Conservation (phyloP, 2,113 vertebrate species). For the Aptenodytes forsteri region DNA sequence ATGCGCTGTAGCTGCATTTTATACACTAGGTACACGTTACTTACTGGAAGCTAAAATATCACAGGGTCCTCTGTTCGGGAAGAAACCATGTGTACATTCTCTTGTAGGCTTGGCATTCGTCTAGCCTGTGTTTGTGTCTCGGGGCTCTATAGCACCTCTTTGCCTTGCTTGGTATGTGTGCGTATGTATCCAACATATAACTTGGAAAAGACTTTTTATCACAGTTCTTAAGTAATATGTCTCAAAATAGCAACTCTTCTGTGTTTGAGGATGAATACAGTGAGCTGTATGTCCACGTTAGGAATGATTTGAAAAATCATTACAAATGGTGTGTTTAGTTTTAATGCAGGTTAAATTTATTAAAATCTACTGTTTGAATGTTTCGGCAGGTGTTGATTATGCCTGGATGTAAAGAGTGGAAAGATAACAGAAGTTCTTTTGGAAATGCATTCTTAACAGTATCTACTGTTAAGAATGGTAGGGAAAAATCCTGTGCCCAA, state of each 20-base stretch:
- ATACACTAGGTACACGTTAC: background rate
- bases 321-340: background rate
- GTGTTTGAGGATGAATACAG: background rate
- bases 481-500: background rate
- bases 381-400: background rate
- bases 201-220: background rate
- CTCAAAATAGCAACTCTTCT: background rate
- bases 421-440: background rate
- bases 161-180: background rate
- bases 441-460: background rate
- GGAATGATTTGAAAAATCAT: background rate
- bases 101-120: background rate
- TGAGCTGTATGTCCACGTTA: background rate
- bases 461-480: background rate
- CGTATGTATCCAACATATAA: background rate
- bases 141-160: background rate
- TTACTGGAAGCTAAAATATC: background rate
- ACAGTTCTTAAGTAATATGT: accelerated
- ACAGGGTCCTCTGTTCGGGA: background rate
- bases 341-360: background rate
- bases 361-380: background rate
- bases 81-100: background rate
- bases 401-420: background rate
- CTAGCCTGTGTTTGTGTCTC: background rate
- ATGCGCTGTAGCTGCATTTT: background rate